A percentile compares a stretch with the other conserved stretches of the same genome.
These are phyloP conservation scores for Pycnomerus fuliginosus DNA, from an alignment of 2,888 invertebrate genomes.

Conservation along the genomic window DNA sequence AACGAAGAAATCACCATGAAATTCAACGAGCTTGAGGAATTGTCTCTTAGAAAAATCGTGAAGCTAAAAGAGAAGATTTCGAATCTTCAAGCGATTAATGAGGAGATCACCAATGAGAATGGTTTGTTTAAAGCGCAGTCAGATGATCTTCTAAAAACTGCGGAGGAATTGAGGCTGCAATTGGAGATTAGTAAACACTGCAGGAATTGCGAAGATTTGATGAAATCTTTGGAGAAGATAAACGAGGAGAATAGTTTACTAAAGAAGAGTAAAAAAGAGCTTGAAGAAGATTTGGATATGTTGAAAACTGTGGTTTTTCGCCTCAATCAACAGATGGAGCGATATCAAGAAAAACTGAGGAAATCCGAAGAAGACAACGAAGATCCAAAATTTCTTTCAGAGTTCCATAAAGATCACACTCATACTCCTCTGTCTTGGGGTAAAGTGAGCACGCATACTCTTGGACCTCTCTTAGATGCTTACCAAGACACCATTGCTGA, in stretches of 20 bases:
- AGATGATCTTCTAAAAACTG: constrained; percentile 54
- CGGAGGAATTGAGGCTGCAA: constrained; percentile 57
- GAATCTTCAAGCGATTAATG: constrained; percentile 61
- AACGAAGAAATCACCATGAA: constrained; percentile 57
- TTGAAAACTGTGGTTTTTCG: constrained; percentile 77
- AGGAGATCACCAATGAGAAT: constrained; percentile 64
- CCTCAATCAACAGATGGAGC: constrained; percentile 73
- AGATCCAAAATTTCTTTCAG: constrained; percentile 30
- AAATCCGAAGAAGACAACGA: constrained; percentile 28
- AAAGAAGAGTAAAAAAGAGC: constrained; percentile 58
- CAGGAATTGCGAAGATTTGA: constrained; percentile 51
- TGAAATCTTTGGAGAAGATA: constrained; percentile 56
- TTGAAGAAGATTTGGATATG: constrained; percentile 68
- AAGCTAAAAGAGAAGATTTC: constrained; percentile 64
- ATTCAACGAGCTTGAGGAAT: constrained; percentile 53
- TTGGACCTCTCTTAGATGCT: constrained; percentile 73
- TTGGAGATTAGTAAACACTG: constrained; percentile 55
- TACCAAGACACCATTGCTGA: constrained; percentile 77
- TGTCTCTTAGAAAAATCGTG: constrained; percentile 60
- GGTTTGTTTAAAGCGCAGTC: constrained; percentile 58
- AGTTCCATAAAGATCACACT: constrained; percentile 48
- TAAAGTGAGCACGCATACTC: constrained; percentile 61
- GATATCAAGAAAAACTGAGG: constrained; percentile 72
- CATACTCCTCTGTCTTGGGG: constrained; percentile 58
- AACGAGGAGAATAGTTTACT: constrained; percentile 56